Base-by-base conservation (phyloP, 2,888 invertebrate genomes). In the Oxyteleia sp. region DNA sequence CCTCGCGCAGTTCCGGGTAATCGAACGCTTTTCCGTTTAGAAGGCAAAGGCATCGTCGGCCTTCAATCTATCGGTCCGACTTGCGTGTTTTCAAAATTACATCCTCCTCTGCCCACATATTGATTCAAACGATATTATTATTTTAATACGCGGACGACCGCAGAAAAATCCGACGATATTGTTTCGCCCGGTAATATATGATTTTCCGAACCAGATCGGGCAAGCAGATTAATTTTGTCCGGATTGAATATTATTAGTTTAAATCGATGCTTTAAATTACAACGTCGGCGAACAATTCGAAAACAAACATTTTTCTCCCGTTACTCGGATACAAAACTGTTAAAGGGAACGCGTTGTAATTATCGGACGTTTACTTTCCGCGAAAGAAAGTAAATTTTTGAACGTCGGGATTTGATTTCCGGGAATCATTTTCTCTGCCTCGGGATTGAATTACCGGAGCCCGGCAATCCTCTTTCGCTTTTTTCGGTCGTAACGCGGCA, bases 121-220 rank as follows among this genome's bases (percentile, higher is more conserved):
- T 29, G 57, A 75, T 26, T 61, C 63, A 13, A 55, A 55, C 75
- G 57, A 49, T 81, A 35, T 81, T 75, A 81, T 81, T 81, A 81
- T 69, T 81, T 74, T 51, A 68, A 66, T 61, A 66, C 41, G 75
- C 61, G 20, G 38, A 51, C 32, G 23, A 32, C 20, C 11, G 2
- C 13, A 18, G 11, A 64, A 53, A 57, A 66, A 51, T 23, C 0
- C 7, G 4, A 18, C 2, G 18, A 59, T 55, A 68, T 68, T 78
- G 61, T 72, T 72, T 49, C 41, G 16, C 15, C 13, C 5, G 8
- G 16, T 15, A 53, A 35, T 45, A 13, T 51, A 59, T 74, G 53
- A 74, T 74, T 63, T 74, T 15, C 15, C n/a, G 35, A 47, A 41
- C 41, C 8, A 41, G 41, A 41, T 41, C 4, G 11, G 5, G 10